Percentiles rank a stretch among this genome's conserved stretches.
phyloP scores from a whole-genome alignment of 2,797 vertebrate genomes.

The Tenualosa ilisha region DNA sequence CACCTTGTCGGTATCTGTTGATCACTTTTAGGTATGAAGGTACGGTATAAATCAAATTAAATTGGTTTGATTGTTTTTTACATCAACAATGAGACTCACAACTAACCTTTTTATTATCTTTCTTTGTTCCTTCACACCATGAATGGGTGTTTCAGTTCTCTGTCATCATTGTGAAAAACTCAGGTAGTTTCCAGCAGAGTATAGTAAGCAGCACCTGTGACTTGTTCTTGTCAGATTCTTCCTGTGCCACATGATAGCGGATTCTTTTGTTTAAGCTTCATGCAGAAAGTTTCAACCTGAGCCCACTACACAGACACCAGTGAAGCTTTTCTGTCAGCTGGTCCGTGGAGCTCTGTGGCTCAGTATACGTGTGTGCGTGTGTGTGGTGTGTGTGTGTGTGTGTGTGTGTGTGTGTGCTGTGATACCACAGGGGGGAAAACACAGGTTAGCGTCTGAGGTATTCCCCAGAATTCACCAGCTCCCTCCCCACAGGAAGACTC shows the following conservation, averaged over 20 bases:
- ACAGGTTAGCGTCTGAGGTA: conserved; percentile 15
- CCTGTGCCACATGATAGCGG: too few species aligned
- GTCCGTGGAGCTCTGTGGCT: not conserved
- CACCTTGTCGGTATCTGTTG: too few species aligned
- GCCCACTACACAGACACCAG: not conserved
- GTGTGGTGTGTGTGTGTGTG: not conserved
- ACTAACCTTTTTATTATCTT: too few species aligned
- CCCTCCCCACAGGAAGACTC: not conserved
- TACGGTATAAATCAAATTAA: too few species aligned
- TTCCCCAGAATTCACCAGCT: conserved; percentile 12
- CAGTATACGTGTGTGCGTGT: not conserved
- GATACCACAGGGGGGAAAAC: not conserved
- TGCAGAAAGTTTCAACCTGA: not conserved
- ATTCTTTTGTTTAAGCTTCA: not conserved
- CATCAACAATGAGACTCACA: too few species aligned
- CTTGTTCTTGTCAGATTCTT: too few species aligned
- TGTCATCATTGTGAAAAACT: conserved; percentile 14
- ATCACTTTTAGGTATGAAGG: too few species aligned
- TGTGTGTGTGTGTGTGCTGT: not conserved
- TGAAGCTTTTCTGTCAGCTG: not conserved
- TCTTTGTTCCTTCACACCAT: too few species aligned
- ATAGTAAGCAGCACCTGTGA: not conserved
- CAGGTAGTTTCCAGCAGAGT: conserved; percentile 23
- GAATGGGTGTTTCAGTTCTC: too few species aligned
- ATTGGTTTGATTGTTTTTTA: too few species aligned